Base-by-base conservation (phyloP, 1,140 invertebrate genomes). In the Trialeurodes vaporariorum region DNA sequence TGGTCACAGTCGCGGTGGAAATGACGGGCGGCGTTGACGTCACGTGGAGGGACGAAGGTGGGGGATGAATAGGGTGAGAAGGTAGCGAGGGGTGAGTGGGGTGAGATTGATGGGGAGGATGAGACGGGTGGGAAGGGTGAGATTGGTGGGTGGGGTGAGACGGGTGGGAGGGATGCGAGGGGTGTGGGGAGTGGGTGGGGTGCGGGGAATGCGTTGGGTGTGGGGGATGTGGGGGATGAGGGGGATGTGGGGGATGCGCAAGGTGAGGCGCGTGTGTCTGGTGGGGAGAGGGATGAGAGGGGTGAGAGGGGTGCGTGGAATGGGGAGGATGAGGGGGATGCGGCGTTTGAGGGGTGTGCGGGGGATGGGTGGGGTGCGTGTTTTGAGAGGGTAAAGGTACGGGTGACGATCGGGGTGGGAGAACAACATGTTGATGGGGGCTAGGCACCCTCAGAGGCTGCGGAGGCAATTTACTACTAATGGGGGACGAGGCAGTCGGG, bases 371-470 rank as follows among this genome's bases (percentile, higher is more conserved):
- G 67, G 67, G 25, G 49, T 40, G 21, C 59, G 67, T 13, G 67
- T 59, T 2, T 61, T 64, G 1, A 62, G 34, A 21, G 67, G 62
- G 22, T 61, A 63, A 25, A 68, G 63, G n/a, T 68, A 68, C 25
- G 5, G 34, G 34, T 49, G 34, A 49, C 34, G 34, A 49, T 49
- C 34, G 34, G 34, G 34, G 34, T 17, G n/a, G n/a, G n/a, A n/a
- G n/a, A n/a, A 49, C 34, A 17, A 49, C 34, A 17, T 49, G 34
- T 49, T 49, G 34, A 5, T 17, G 34, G 34, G 67, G 64, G 34
- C 64, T 68, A n/a, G 67, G 63, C 21, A 68, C 64, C 61, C 67
- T 68, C 40, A 68, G 40, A 25, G 67, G 59, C 40, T 63, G 25
- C 34, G 67, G 27, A 59, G 61, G 64, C 1, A 63, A 61, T 27